Evolutionary conservation across 2,113 vertebrate genomes (phyloP).

Genomic region (Stigmatopora nigra): DNA sequence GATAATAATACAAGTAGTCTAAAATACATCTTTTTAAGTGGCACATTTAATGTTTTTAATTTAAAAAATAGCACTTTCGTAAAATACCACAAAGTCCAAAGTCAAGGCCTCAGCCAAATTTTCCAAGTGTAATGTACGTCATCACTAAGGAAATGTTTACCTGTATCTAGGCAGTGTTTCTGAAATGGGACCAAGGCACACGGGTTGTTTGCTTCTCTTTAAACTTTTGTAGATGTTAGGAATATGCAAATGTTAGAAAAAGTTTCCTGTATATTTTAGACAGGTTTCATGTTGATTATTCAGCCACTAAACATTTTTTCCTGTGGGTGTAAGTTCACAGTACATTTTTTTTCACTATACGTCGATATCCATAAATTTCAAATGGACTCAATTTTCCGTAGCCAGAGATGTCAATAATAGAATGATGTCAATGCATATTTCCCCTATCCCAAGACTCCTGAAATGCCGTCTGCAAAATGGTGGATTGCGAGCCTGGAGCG

Average conservation of each 20-base stretch:
- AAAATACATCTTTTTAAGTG: conserved; percentile 67
- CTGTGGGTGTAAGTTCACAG: background rate
- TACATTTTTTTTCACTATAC: background rate
- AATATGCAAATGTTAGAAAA: background rate
- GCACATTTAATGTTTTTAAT: conserved; percentile 65
- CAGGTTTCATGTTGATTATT: background rate
- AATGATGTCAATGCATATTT: background rate
- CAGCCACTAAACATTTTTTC: background rate
- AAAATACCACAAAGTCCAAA: conserved; percentile 38
- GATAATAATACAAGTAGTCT: conserved; percentile 61
- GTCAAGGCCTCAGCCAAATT: background rate
- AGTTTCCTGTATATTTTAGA: background rate
- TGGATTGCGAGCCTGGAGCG: conserved; percentile 28
- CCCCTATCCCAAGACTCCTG: conserved; percentile 6
- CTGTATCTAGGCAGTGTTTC: background rate
- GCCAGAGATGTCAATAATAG: conserved; percentile 9
- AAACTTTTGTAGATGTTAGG: background rate
- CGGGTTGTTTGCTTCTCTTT: background rate
- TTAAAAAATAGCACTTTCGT: conserved; percentile 61
- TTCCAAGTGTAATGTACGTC: background rate
- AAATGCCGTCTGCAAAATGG: conserved; percentile 16
- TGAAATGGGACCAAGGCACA: background rate
- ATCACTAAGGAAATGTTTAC: background rate
- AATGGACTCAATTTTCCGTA: background rate
- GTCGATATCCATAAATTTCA: background rate